These are phyloP conservation scores for Amphiura filiformis DNA, from an alignment of 35 echinoderm and acorn worm species.

Conservation along the genomic window DNA sequence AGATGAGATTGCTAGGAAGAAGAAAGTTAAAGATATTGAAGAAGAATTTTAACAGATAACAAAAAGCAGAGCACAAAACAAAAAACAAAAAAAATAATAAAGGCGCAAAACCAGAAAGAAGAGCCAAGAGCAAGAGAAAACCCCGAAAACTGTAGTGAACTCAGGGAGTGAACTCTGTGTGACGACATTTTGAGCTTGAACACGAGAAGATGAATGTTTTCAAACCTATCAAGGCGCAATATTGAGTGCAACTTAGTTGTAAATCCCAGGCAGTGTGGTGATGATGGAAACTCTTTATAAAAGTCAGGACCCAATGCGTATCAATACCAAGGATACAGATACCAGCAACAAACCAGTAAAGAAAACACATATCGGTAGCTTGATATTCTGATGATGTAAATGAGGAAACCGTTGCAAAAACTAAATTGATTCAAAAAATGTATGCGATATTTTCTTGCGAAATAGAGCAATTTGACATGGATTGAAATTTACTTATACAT, in stretches of 20 bases:
- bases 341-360: not conserved
- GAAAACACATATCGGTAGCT: not conserved
- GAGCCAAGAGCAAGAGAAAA: no score
- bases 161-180: no score
- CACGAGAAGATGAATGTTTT: conserved; percentile 4
- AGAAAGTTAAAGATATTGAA: no score
- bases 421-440: not conserved
- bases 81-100: no score
- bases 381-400: not conserved
- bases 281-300: not conserved
- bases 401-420: not conserved
- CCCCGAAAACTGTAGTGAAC: no score
- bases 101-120: no score
- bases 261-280: not conserved
- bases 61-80: no score
- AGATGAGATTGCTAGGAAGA: no score
- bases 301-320: not conserved
- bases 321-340: not conserved
- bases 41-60: no score
- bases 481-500: no score
- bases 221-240: not conserved
- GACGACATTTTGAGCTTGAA: no score
- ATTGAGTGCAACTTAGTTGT: not conserved
- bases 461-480: not conserved
- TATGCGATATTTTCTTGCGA: not conserved